Evolutionary conservation across 2,888 invertebrate species (phyloP).

Genomic region (Adineta ricciae): DNA sequence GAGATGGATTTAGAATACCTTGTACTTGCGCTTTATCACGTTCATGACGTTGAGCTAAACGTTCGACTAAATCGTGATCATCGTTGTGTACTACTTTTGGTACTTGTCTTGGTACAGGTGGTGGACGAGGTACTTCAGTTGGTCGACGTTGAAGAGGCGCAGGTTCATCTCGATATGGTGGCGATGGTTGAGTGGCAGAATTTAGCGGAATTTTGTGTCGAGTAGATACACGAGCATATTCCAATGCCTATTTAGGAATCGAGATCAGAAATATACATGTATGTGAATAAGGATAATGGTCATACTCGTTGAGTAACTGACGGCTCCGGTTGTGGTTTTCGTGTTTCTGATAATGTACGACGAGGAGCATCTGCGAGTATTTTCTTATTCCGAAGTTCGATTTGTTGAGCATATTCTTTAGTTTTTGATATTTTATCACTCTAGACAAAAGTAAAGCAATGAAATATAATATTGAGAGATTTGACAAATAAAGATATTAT

Average conservation of each 20-base stretch:
- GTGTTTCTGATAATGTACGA: conserved; percentile 17
- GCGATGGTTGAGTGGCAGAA: background rate
- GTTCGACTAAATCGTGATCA: background rate
- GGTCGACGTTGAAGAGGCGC: background rate
- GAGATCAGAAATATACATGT: no score
- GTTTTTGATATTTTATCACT: conserved; percentile 22
- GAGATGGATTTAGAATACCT: conserved; percentile 6
- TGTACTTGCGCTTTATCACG: conserved; percentile 1
- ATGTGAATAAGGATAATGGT: background rate
- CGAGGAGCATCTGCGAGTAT: conserved; percentile 22
- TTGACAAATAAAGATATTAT: background rate
- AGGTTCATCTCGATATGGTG: background rate
- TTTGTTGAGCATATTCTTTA: conserved; percentile 32
- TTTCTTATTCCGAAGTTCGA: conserved; percentile 27
- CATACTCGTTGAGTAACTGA: background rate
- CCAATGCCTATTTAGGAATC: background rate
- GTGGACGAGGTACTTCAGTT: background rate
- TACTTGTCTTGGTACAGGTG: background rate
- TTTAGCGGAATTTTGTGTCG: background rate
- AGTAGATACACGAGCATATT: conserved; percentile 6
- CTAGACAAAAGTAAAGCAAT: conserved; percentile 19
- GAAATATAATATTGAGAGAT: background rate
- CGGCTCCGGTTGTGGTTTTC: background rate
- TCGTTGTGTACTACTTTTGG: background rate
- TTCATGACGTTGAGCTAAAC: conserved; percentile 3